Evolutionary conservation across 2,797 vertebrate species (phyloP).

Genomic region (Buphagus erythrorhynchus): DNA sequence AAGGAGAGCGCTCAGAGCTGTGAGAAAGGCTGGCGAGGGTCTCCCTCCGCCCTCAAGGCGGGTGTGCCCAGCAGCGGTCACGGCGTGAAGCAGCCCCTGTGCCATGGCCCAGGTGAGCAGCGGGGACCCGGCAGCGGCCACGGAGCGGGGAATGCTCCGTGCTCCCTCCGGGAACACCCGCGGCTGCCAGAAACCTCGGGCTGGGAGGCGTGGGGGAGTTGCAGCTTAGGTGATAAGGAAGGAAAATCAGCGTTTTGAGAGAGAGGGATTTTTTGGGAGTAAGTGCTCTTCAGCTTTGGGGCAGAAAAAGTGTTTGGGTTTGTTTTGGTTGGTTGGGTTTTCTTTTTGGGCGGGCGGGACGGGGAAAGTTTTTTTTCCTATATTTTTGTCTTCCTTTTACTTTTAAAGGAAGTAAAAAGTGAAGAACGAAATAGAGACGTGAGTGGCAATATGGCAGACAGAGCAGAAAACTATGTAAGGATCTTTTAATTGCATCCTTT

Average conservation of each 20-base stretch:
- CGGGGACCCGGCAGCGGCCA: rapidly evolving
- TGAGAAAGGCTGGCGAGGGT: rapidly evolving
- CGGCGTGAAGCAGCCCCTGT: rapidly evolving
- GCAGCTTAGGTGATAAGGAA: rapidly evolving
- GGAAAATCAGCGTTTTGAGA: rapidly evolving
- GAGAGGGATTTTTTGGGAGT: rapidly evolving
- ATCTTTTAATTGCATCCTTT: background rate
- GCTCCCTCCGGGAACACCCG: rapidly evolving
- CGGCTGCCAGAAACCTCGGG: rapidly evolving
- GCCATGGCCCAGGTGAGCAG: background rate
- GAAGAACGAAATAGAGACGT: background rate
- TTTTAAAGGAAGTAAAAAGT: background rate
- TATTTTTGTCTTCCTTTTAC: rapidly evolving
- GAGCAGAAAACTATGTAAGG: conserved; percentile 48
- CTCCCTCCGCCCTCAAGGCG: rapidly evolving
- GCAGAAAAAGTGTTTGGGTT: background rate
- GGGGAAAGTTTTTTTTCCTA: rapidly evolving
- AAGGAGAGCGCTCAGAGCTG: rapidly evolving
- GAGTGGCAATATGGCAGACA: background rate
- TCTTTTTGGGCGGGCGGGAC: rapidly evolving
- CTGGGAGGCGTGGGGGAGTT: rapidly evolving
- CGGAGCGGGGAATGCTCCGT: rapidly evolving
- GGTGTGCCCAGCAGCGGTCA: rapidly evolving
- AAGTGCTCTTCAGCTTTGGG: rapidly evolving
- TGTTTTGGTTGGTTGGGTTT: background rate